phyloP scores from a whole-genome alignment of 2,113 vertebrate species.

The Coturnix japonica region DNA sequence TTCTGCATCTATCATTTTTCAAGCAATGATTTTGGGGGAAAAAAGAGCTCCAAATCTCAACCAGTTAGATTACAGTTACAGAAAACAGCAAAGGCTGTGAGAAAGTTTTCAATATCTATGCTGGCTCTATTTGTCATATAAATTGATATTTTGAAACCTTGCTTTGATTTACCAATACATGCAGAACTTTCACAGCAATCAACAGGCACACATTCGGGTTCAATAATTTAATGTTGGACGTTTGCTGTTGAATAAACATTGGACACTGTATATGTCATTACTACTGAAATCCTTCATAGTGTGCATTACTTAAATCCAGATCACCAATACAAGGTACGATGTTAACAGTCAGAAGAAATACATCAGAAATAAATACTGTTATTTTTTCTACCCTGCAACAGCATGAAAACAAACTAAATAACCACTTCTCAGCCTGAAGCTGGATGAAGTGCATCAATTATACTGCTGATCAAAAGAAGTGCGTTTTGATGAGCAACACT shows the following conservation, averaged over 20 bases:
- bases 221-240: background rate
- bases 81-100: background rate
- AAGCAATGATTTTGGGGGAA: background rate
- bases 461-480: conserved; percentile 3
- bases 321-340: background rate
- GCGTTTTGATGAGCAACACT: conserved; percentile 9
- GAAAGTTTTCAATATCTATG: conserved; percentile 27
- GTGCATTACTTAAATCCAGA: background rate
- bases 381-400: background rate
- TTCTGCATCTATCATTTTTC: background rate
- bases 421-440: background rate
- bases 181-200: conserved; percentile 52
- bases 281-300: background rate
- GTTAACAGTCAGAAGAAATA: background rate
- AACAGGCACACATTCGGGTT: conserved; percentile 31
- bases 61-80: background rate
- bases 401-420: background rate
- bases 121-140: background rate
- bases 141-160: conserved; percentile 60
- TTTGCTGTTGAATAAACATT: conserved; percentile 3
- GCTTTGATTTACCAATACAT: conserved; percentile 62
- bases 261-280: background rate
- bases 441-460: background rate
- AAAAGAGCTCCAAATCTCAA: background rate
- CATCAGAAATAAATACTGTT: background rate